Conservation (phyloP, 2,113 vertebrate species). For the Eulacestoma nigropectus region DNA sequence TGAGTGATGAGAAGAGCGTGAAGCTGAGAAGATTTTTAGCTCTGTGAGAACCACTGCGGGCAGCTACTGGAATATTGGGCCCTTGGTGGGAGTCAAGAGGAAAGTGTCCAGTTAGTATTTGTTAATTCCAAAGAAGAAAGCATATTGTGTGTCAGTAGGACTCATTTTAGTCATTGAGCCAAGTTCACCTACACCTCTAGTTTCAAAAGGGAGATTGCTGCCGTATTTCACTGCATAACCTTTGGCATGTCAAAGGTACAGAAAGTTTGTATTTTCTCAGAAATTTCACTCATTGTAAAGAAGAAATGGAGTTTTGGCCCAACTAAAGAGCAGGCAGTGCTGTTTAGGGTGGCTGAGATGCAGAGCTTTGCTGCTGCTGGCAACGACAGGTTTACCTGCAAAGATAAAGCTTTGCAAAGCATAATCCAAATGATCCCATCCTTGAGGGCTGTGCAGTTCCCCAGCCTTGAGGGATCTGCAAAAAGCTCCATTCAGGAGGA, state of each 20-base stretch:
- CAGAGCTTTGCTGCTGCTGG: neutral
- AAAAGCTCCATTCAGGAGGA: neutral
- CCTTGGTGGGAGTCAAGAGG: neutral
- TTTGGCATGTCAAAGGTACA: neutral
- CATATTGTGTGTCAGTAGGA: neutral
- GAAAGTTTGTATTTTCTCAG: neutral
- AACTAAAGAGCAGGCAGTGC: neutral
- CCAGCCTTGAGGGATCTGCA: neutral
- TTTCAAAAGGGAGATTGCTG: neutral
- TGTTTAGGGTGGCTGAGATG: neutral
- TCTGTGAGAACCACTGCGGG: neutral
- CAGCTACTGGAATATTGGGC: neutral
- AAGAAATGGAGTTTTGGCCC: neutral
- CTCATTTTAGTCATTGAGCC: neutral
- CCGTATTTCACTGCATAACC: neutral
- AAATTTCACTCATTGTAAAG: neutral
- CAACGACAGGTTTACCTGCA: neutral
- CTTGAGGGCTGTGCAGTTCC: neutral
- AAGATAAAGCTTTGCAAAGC: neutral
- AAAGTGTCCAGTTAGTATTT: neutral
- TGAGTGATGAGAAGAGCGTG: neutral
- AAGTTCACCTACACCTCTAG: neutral
- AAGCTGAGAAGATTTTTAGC: neutral
- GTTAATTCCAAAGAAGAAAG: neutral
- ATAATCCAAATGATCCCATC: neutral